These are phyloP conservation scores for Palythoa grandiflora DNA, from an alignment of 92 coral and sea anemone genomes.

Conservation along the genomic window DNA sequence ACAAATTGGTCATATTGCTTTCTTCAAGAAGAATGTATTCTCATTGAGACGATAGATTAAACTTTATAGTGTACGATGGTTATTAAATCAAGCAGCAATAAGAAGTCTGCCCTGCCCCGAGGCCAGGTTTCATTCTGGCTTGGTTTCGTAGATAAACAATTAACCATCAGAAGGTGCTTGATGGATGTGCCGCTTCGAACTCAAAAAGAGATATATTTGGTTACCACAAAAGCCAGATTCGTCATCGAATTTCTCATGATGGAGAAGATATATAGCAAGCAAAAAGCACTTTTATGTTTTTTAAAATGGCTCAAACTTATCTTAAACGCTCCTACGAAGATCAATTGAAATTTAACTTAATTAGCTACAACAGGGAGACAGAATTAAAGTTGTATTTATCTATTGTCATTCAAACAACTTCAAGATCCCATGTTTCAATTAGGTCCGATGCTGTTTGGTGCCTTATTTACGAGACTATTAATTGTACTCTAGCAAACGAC, in stretches of 20 bases:
- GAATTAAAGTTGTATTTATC: slow-evolving; percentile 53
- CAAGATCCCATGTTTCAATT: slow-evolving; percentile 48
- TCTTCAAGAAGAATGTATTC: neutral
- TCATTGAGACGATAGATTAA: neutral
- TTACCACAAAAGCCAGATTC: slow-evolving; percentile 36
- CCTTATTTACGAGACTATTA: slow-evolving; percentile 31
- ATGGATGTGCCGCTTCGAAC: slow-evolving; percentile 29
- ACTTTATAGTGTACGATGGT: neutral
- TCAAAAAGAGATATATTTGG: slow-evolving; percentile 31
- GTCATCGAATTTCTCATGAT: neutral
- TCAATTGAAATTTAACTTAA: slow-evolving; percentile 34
- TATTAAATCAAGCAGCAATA: neutral
- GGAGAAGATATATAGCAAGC: neutral
- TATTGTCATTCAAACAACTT: slow-evolving; percentile 56
- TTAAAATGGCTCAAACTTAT: neutral
- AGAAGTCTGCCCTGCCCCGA: neutral
- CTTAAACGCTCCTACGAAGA: slow-evolving; percentile 14
- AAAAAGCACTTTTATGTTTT: neutral
- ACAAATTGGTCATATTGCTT: neutral
- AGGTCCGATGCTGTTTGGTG: slow-evolving; percentile 21
- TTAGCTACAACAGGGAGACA: slow-evolving; percentile 39
- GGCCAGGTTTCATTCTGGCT: slow-evolving; percentile 5
- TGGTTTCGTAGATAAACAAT: slow-evolving; percentile 12
- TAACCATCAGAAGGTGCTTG: slow-evolving; percentile 44
- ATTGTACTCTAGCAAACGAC: slow-evolving; percentile 8